These are phyloP conservation scores for Ctenicera cuprea DNA, from an alignment of 2,888 invertebrate species.

Conservation along the genomic window DNA sequence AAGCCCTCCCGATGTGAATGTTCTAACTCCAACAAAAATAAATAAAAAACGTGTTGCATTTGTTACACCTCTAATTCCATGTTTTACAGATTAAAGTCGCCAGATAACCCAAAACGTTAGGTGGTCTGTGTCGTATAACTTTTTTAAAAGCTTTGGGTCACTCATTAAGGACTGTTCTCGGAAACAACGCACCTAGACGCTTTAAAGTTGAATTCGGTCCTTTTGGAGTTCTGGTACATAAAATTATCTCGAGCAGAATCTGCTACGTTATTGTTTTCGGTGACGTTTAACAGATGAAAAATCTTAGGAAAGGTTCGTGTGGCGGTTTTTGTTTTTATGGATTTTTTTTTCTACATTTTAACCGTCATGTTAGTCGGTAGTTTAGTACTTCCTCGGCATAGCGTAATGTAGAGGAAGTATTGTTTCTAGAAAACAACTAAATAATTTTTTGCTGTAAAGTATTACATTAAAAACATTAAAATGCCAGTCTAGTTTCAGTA, in stretches of 20 bases:
- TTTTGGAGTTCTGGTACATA: slow-evolving; percentile 9
- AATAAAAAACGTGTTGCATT: slow-evolving; percentile 46
- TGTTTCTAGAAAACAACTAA: too few species aligned
- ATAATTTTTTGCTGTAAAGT: too few species aligned
- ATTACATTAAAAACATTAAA: too few species aligned
- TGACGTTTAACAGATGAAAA: background rate
- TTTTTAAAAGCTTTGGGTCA: slow-evolving; percentile 41
- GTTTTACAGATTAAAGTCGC: slow-evolving; percentile 55
- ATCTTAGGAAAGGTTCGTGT: background rate
- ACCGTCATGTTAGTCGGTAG: background rate
- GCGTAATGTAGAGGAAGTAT: too few species aligned
- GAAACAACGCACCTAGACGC: slow-evolving; percentile 13
- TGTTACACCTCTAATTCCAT: slow-evolving; percentile 53
- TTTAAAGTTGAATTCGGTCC: slow-evolving; percentile 18
- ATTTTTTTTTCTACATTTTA: background rate
- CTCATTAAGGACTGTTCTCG: slow-evolving; percentile 43
- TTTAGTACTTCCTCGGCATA: background rate
- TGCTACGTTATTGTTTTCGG: slow-evolving; percentile 6
- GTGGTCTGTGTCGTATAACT: slow-evolving; percentile 54
- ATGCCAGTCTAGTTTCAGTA: too few species aligned
- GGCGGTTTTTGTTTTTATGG: background rate
- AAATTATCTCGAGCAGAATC: slow-evolving; percentile 31
- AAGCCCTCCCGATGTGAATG: slow-evolving; percentile 39
- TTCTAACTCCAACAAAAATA: slow-evolving; percentile 24
- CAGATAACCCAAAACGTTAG: slow-evolving; percentile 53